These are phyloP conservation scores for Falco naumanni DNA, from an alignment of 2,797 vertebrate species.

Conservation along the genomic window DNA sequence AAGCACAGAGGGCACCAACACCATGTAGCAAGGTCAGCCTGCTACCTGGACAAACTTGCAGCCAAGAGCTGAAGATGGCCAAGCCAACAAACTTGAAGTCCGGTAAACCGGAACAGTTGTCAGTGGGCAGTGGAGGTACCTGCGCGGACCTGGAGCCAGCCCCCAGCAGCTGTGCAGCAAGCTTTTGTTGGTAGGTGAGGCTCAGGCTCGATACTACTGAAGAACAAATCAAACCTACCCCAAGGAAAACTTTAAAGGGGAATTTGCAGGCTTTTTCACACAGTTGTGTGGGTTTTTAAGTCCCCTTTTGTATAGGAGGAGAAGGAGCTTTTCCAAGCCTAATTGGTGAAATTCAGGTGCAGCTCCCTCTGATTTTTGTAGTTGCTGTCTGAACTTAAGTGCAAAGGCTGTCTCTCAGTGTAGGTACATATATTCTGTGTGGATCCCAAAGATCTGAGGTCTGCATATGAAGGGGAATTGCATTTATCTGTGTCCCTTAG, in stretches of 20 bases:
- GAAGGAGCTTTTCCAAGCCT: neutral
- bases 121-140: neutral
- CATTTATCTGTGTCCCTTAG: neutral
- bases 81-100: neutral
- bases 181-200: neutral
- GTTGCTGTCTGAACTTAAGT: neutral
- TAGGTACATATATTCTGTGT: neutral
- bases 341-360: neutral
- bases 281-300: neutral
- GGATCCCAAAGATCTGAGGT: neutral
- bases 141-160: neutral
- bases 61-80: neutral
- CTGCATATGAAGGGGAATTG: neutral
- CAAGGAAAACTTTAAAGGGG: neutral
- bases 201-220: neutral
- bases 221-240: neutral
- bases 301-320: neutral
- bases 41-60: neutral
- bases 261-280: neutral
- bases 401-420: neutral
- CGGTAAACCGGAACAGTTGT: neutral
- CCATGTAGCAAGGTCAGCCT: neutral
- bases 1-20: neutral
- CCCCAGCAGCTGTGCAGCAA: neutral
- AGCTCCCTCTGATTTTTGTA: neutral